Percentiles rank a stretch among this genome's conserved stretches.
phyloP scores from a whole-genome alignment of 1,140 invertebrate species.

The Atta colombica region DNA sequence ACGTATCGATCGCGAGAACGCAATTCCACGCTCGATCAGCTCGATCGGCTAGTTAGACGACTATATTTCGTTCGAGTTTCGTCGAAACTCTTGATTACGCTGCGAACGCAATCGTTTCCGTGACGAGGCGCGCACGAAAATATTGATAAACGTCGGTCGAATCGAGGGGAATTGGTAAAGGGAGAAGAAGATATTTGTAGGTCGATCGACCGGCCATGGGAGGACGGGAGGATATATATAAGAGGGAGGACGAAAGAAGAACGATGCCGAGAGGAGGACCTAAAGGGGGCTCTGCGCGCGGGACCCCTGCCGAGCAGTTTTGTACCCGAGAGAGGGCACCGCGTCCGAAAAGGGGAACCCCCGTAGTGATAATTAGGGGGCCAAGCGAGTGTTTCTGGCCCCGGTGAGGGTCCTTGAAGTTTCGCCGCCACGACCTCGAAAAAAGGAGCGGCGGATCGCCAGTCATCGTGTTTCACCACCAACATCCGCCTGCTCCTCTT shows the following conservation, averaged over 20 bases:
- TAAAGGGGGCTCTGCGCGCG: constrained; percentile 69
- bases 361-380: constrained; percentile 83
- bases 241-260: constrained; percentile 50
- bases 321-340: constrained; percentile 78
- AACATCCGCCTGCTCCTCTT: constrained; percentile 46
- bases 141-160: constrained; percentile 71
- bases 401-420: constrained; percentile 82
- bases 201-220: constrained; percentile 56
- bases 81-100: constrained; percentile 62
- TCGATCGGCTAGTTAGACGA: constrained; percentile 43
- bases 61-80: constrained; percentile 33
- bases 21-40: background rate
- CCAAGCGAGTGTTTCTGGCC: constrained; percentile 83
- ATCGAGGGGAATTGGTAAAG: constrained; percentile 45
- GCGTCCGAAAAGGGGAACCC: constrained; percentile 81
- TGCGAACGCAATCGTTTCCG: constrained; percentile 31
- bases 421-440: constrained; percentile 81
- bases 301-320: constrained; percentile 82
- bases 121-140: constrained; percentile 66
- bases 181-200: constrained; percentile 66
- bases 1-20: constrained; percentile 1
- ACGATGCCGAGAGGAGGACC: constrained; percentile 64
- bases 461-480: constrained; percentile 80
- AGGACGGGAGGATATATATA: constrained; percentile 1
- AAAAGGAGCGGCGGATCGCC: constrained; percentile 78